Evolutionary conservation across 2,113 vertebrate species (phyloP), one percentile per base, ranked within the genome.

Genomic region (Tragelaphus strepsiceros): DNA sequence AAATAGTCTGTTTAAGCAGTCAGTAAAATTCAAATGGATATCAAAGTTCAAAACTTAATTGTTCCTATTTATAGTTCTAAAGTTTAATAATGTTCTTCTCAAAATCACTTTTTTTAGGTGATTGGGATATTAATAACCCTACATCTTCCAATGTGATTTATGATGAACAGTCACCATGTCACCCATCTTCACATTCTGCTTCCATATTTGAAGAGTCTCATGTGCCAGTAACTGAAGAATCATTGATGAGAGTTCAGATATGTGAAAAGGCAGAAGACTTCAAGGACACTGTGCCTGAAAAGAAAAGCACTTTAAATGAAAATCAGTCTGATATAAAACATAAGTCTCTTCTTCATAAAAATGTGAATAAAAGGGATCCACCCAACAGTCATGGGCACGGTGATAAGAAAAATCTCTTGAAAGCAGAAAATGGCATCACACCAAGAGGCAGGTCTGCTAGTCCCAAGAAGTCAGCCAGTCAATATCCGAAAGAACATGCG

Each of bases 61-160:
- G 35, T 83, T 88, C 77, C 88, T 87, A 0, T 53, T 80, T 84
- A 14, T 62, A 93, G n/a, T 92, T 89, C 93, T 89, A 35, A 82
- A 92, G 11, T 74, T 4, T 94, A 93, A 90, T 62, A 15, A 7
- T 54, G 77, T 87, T 61, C 91, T 53, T 95, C 32, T 97, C 49
- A 58, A 74, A 56, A 88, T 96, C 51, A 95, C 86, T 98, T 88
- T 96, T 98, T 99, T 13, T 97, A 99, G 99, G 99, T 98, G 99
- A 99, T 96, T 99, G 99, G 99, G 99, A 99, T 98, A 98, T 98
- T 99, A 98, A 96, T 96, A 99, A 97, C 98, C 98, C 99, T 98
- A 98, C 99, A 98, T 99, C 99, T 96, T 98, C 99, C 98, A 99
- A 98, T 98, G 99, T 99, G 98, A 99, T 99, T 93, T 99, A 99